Evolutionary conservation across 2,113 vertebrate genomes (phyloP), one percentile per base, ranked within the genome.

Genomic region (Colaptes auratus): DNA sequence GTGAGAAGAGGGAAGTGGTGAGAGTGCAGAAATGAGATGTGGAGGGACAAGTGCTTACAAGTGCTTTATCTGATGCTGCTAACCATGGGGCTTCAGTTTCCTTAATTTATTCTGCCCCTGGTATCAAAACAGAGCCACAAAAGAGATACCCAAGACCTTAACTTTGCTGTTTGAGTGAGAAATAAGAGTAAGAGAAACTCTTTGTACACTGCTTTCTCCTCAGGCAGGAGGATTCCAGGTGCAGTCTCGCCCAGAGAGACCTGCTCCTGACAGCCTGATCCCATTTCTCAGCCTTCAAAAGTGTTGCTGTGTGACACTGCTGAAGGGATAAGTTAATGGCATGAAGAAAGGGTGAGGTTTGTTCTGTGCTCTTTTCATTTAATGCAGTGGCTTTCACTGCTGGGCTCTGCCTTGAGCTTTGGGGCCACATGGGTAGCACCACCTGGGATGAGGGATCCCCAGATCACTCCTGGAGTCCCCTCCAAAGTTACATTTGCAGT

Each of bases 21-120:
- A 1, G 30, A 31, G 4, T 4, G 48, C 86, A 58, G 63, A 9
- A 20, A 3, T 17, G 36, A 12, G 30, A 10, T 0, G 6, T 0
- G 31, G 58, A 36, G 24, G 75, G 55, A 46, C 48, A 27, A 18
- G 30, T 3, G 1, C 33, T 33, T 12, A 2, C 12, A 36, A 19
- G 65, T 36, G 12, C 5, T 56, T 39, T 7, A 25, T 27, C 33
- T 39, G 91, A 17, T 1, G 2, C 46, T 31, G 44, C 44, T 58
- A 7, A 18, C 2, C 15, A 0, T 0, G 33, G 46, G 63, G 27
- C 27, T 36, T 35, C 4, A 28, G 10, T 42, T 78, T 71, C 24
- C 42, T 39, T 15, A 1, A n/a, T 14, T 79, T 30, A 5, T 88
- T 76, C 75, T 27, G 10, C 24, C 30, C 50, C 50, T 52, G 50